A percentile compares a stretch with the other conserved stretches of the same genome.
These are phyloP conservation scores for Lepidotrigona ventralis DNA, from an alignment of 1,140 invertebrate genomes.

Conservation along the genomic window DNA sequence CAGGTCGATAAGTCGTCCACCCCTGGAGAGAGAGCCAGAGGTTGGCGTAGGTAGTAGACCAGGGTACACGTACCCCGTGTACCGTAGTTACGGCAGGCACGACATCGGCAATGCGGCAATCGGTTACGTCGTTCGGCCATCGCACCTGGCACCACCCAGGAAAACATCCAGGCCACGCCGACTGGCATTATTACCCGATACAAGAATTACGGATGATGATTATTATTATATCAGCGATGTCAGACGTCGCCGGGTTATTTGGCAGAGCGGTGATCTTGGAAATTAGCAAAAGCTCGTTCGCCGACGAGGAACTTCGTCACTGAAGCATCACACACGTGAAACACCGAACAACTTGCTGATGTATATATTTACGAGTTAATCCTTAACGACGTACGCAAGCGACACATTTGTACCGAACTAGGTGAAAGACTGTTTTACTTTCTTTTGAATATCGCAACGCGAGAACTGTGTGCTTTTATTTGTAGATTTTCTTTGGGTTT, in stretches of 20 bases:
- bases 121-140: slow-evolving; percentile 59
- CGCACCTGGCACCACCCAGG: slow-evolving; percentile 57
- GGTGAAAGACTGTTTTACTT: no score
- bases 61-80: slow-evolving; percentile 56
- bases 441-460: no score
- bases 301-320: background rate
- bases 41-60: slow-evolving; percentile 57
- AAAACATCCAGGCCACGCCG: slow-evolving; percentile 15
- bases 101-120: slow-evolving; percentile 76
- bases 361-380: background rate
- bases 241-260: background rate
- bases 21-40: slow-evolving; percentile 61
- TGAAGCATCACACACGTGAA: background rate
- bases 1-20: slow-evolving; percentile 69
- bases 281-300: background rate
- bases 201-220: background rate
- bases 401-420: no score
- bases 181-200: background rate
- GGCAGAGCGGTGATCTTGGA: background rate
- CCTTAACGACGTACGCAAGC: no score
- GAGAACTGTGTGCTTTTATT: no score
- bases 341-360: background rate
- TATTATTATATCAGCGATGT: background rate
- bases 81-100: slow-evolving; percentile 68
- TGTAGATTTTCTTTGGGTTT: no score